Base-by-base conservation (phyloP, 1,140 invertebrate genomes). In the Eubasilissa regina region DNA sequence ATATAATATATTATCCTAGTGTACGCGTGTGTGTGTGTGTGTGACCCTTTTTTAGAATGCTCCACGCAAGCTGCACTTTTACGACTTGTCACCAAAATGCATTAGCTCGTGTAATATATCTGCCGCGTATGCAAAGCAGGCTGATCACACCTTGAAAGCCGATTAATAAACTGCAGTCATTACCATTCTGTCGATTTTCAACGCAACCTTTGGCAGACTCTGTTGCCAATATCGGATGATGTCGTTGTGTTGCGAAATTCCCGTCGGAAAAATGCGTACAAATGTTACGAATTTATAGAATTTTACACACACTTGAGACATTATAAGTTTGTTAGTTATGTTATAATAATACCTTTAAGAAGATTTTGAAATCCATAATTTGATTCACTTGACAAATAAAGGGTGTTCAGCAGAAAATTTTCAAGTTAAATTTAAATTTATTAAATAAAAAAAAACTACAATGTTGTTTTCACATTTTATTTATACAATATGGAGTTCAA, bases 111-210 rank as follows among this genome's bases (percentile, higher is more conserved):
- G 75, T 77, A 77, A 77, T 77, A 66, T 62, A 77, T 77, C 60
- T 66, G 73, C 75, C 45, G 55, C 78, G 60, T 81, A 81, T 81
- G 80, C 80, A 81, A 79, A 81, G 21, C 47, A 44, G 35, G 25
- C 45, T 43, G 62, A 79, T 81, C 76, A 70, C 80, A 81, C 80
- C 80, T 81, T 81, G 79, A 64, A 78, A 70, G n/a, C 17, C 64
- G 62, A 68, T 78, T 72, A 78, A 70, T 70, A 78, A 78, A 78
- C 70, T 6, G 43, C 35, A 44, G 44, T 62, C 48, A 78, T 78
- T 78, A 70, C 64, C 76, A 78, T 78, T 56, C 56, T 51, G 51
- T 48, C 48, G 55, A 45, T 78, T 78, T 78, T 70, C 45, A 70
- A 8, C 47, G 66, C 15, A 4, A 25, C 25, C 45, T 70, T 70